These are phyloP conservation scores for Dasypolia templi DNA, from an alignment of 2,888 invertebrate genomes.

Conservation along the genomic window DNA sequence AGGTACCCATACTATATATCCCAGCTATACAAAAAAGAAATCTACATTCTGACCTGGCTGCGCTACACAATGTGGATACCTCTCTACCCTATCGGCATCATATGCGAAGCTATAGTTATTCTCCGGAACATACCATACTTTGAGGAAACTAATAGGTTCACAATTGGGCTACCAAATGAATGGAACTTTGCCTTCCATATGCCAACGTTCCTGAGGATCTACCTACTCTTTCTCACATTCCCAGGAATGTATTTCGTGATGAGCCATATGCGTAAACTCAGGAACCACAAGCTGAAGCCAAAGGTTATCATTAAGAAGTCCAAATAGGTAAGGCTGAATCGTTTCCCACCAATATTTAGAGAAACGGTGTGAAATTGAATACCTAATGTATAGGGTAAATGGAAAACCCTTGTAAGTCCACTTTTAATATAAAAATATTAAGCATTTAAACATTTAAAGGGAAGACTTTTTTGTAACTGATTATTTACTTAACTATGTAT, in stretches of 20 bases:
- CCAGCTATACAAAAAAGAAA: slow-evolving; percentile 93
- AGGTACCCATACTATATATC: slow-evolving; percentile 98
- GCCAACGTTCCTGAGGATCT: slow-evolving; percentile 94
- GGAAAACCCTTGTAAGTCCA: slow-evolving; percentile 11
- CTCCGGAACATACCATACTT: slow-evolving; percentile 96
- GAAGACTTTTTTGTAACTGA: background rate
- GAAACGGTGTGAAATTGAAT: slow-evolving; percentile 26
- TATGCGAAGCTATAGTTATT: slow-evolving; percentile 96
- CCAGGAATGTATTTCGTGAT: slow-evolving; percentile 95
- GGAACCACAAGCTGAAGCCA: slow-evolving; percentile 92
- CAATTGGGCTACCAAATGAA: slow-evolving; percentile 94
- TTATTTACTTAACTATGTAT: slow-evolving; percentile 10
- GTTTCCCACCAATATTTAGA: slow-evolving; percentile 16
- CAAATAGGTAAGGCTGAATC: slow-evolving; percentile 72
- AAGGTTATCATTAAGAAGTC: slow-evolving; percentile 86
- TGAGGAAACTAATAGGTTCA: slow-evolving; percentile 95
- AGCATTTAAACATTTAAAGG: slow-evolving; percentile 23
- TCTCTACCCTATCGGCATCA: slow-evolving; percentile 96
- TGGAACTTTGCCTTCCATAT: slow-evolving; percentile 97
- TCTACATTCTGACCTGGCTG: slow-evolving; percentile 96
- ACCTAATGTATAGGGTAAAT: background rate
- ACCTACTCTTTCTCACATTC: slow-evolving; percentile 94
- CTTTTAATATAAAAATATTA: slow-evolving; percentile 23
- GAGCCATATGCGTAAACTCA: slow-evolving; percentile 95
- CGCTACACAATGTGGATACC: slow-evolving; percentile 98